These are phyloP conservation scores for Cichlasoma orientale DNA, from an alignment of 2,797 vertebrate genomes.

Conservation along the genomic window DNA sequence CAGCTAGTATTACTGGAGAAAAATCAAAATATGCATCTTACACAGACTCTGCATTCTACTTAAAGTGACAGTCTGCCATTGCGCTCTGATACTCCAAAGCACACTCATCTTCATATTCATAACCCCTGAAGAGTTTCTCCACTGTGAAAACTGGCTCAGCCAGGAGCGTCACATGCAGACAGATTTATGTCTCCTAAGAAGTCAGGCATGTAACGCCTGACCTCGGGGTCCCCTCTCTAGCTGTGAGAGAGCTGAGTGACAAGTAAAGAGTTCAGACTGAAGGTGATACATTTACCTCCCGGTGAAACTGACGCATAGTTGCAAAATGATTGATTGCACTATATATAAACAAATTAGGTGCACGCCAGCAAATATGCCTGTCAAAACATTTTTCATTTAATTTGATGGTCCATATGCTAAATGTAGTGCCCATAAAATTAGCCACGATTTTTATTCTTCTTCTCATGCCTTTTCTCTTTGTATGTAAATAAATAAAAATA, in stretches of 20 bases:
- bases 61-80: neutral
- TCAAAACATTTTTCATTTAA: neutral
- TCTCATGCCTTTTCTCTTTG: neutral
- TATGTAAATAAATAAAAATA: neutral
- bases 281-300: neutral
- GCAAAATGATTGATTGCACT: neutral
- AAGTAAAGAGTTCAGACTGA: neutral
- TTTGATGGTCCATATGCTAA: neutral
- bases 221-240: neutral
- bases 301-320: neutral
- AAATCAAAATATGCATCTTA: neutral
- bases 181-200: constrained; percentile 13
- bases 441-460: accelerated
- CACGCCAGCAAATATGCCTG: neutral
- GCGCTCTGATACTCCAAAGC: neutral
- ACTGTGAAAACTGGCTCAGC: constrained; percentile 15
- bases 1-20: neutral
- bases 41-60: neutral
- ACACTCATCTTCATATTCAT: neutral
- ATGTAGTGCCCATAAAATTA: neutral
- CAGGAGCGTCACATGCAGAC: neutral
- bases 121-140: constrained; percentile 1
- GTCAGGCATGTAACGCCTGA: neutral
- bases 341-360: neutral
- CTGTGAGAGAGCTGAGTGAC: constrained; percentile 5